phyloP scores from a whole-genome alignment of 2,797 vertebrate genomes.

The Chiroxiphia lanceolata region DNA sequence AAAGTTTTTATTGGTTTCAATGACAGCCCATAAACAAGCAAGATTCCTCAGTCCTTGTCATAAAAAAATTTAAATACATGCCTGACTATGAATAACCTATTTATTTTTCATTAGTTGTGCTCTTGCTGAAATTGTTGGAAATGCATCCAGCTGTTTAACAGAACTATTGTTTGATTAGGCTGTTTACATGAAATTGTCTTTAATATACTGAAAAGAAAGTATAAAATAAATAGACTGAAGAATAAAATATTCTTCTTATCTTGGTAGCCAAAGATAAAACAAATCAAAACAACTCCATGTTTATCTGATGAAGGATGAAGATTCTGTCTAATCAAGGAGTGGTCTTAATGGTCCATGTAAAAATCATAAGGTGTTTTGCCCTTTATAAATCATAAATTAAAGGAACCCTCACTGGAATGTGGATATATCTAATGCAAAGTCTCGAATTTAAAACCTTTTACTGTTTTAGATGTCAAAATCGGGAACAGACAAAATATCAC shows the following conservation, averaged over 20 bases:
- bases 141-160: neutral
- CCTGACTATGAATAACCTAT: neutral
- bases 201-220: neutral
- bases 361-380: neutral
- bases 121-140: neutral
- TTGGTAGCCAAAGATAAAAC: neutral
- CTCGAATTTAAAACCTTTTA: constrained; percentile 32
- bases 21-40: neutral
- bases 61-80: neutral
- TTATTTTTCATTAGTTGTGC: neutral
- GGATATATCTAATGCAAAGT: neutral
- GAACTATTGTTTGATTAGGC: neutral
- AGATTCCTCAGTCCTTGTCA: neutral
- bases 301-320: neutral
- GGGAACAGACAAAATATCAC: neutral
- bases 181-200: neutral
- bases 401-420: neutral
- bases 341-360: neutral
- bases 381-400: constrained; percentile 11
- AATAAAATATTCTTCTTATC: neutral
- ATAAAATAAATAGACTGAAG: neutral
- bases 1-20: neutral
- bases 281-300: neutral
- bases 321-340: neutral
- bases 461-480: neutral